Conservation (phyloP, 1,140 invertebrate species). For the Aphaenogaster rudis region DNA sequence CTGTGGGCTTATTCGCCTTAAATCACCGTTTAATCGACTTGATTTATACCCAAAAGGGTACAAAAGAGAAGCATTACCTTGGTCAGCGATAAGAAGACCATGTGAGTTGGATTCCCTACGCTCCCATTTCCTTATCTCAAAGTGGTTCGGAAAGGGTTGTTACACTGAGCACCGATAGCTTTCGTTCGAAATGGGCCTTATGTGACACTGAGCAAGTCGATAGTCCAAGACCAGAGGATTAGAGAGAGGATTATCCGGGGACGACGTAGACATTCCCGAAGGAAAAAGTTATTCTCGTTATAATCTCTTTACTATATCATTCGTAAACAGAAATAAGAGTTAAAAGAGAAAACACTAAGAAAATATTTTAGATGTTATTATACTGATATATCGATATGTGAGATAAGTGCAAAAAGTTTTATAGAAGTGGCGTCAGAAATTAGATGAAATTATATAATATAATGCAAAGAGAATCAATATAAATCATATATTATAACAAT, state of each 20-base stretch:
- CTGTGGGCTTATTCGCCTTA: background rate
- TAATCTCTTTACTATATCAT: conserved; percentile 18
- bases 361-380: conserved; percentile 4
- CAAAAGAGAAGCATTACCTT: conserved; percentile 42
- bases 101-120: conserved; percentile 31
- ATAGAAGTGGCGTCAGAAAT: background rate
- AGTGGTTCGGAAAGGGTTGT: conserved; percentile 57
- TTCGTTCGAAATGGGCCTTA: conserved; percentile 12
- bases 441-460: background rate
- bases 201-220: conserved; percentile 17
- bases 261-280: background rate
- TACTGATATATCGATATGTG: background rate
- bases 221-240: conserved; percentile 15
- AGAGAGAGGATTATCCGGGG: conserved; percentile 53
- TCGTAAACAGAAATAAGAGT: background rate
- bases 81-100: conserved; percentile 56
- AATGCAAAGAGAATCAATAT: background rate
- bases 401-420: background rate
- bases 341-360: background rate
- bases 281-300: background rate
- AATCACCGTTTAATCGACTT: conserved; percentile 19
- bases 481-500: background rate
- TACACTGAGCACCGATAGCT: conserved; percentile 60
- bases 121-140: conserved; percentile 38
- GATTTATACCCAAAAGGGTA: conserved; percentile 36